Evolutionary conservation across 2,797 vertebrate genomes (phyloP), one percentile per base, ranked within the genome.

Genomic region (Tragelaphus oryx): DNA sequence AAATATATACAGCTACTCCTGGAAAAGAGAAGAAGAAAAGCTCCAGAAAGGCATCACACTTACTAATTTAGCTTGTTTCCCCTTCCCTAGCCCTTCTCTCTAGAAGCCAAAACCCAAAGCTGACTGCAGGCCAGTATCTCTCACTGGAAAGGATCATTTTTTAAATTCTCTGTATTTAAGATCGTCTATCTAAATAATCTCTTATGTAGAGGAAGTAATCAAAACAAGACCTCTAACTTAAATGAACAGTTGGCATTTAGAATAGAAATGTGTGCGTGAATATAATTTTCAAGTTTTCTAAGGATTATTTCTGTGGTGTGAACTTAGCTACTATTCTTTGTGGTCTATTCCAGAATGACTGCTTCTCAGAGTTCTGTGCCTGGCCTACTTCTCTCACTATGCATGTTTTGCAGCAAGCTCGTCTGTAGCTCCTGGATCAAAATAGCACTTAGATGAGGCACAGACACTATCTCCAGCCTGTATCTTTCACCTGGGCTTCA

Each of bases 221-320:
- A 95, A 96, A 87, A 96, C 89, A 95, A 86, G 79, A 26, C 68
- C 52, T 91, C 44, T 88, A 68, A 92, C 82, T 95, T 93, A 96
- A 96, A 96, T 93, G 81, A 91, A 41, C 8, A 60, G 75, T 83
- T 86, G 87, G 44, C 46, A 17, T 87, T 80, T 86, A 93, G 75
- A 91, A 57, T 74, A 81, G 50, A 91, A 83, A 95, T 78, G 68
- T 76, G 52, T 54, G 3, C 22, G 3, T 44, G n/a, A 80, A 78
- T 74, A 50, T 78, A 76, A 82, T 75, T 94, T 89, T 76, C 74
- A 94, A 59, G 26, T 96, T 94, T 74, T 74, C 8, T 33, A 79
- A 91, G 55, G 46, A 28, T 84, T 83, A 76, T 86, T 91, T 88
- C 52, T 65, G 48, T 82, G 37, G 41, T 76, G 46, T 14, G 46